Conservation (phyloP, 1,140 invertebrate genomes). For the Drosophila ambigua region DNA sequence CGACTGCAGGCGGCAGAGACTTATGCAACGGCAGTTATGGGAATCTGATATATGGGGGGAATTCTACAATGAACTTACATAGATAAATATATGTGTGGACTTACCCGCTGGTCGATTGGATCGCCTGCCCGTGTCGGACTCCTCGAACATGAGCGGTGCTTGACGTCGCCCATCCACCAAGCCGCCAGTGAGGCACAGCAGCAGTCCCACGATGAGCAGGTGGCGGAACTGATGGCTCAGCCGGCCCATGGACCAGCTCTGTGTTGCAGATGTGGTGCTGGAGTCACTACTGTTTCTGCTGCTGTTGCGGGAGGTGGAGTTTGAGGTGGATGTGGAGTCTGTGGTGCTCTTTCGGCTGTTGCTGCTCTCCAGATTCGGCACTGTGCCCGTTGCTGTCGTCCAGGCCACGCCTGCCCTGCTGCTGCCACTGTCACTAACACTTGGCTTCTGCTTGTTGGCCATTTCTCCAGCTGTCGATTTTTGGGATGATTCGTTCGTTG, state of each 20-base stretch:
- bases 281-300: slow-evolving; percentile 12
- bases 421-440: slow-evolving; percentile 18
- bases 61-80: slow-evolving; percentile 14
- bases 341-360: slow-evolving; percentile 16
- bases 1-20: background rate
- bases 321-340: background rate
- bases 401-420: slow-evolving; percentile 19
- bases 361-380: slow-evolving; percentile 46
- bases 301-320: slow-evolving; percentile 1
- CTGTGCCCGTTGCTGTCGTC: slow-evolving; percentile 69
- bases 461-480: slow-evolving; percentile 23
- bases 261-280: slow-evolving; percentile 16
- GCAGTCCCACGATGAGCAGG: slow-evolving; percentile 66
- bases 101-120: slow-evolving; percentile 82
- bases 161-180: slow-evolving; percentile 70
- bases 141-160: slow-evolving; percentile 77
- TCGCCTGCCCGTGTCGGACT: slow-evolving; percentile 72
- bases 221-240: slow-evolving; percentile 48
- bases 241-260: slow-evolving; percentile 17
- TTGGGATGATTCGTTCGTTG: too few species aligned
- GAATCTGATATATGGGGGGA: slow-evolving; percentile 9
- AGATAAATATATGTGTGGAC: slow-evolving; percentile 24
- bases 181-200: slow-evolving; percentile 45
- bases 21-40: background rate
- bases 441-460: slow-evolving; percentile 54